Evolutionary conservation across 2,888 invertebrate genomes (phyloP).

Genomic region (Pachydiplax longipennis): DNA sequence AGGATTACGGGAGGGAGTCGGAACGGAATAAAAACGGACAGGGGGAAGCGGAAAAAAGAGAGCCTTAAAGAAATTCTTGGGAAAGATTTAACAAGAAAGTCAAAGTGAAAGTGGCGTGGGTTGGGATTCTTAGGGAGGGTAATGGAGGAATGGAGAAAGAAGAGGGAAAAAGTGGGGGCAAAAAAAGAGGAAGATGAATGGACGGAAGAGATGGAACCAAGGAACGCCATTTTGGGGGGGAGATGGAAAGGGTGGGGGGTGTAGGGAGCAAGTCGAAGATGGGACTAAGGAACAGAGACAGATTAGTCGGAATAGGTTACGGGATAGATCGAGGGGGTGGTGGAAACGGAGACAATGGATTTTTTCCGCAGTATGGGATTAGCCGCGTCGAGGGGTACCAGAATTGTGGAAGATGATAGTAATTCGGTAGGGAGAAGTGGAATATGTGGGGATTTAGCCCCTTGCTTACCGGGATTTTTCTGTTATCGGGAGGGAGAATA

Average conservation of each 20-base stretch:
- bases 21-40: neutral
- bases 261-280: neutral
- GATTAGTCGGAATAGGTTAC: neutral
- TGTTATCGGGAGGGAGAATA: neutral
- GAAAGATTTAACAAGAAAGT: neutral
- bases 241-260: neutral
- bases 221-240: neutral
- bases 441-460: neutral
- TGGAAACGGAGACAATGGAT: neutral
- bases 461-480: neutral
- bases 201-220: neutral
- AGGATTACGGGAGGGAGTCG: neutral
- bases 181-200: neutral
- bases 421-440: neutral
- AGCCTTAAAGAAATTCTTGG: neutral
- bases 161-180: neutral
- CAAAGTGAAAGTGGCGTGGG: neutral
- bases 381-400: neutral
- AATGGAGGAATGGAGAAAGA: neutral
- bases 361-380: neutral
- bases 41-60: neutral
- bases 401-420: neutral
- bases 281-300: neutral
- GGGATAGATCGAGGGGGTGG: no score
- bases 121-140: neutral